phyloP scores from a whole-genome alignment of 2,888 invertebrate species.

The Amphipyra berbera region DNA sequence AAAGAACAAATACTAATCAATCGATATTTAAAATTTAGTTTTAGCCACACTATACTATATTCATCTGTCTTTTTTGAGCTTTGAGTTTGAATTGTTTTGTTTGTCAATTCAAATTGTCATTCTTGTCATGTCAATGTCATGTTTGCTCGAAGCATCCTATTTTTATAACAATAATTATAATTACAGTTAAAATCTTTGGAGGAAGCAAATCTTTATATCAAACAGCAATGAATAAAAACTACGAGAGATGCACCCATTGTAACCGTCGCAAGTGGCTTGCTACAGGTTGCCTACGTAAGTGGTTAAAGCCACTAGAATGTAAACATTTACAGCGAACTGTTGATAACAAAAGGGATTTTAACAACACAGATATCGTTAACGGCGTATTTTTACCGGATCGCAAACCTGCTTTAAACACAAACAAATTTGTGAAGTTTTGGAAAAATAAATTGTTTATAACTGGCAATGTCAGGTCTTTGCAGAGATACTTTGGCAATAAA shows the following conservation, averaged over 20 bases:
- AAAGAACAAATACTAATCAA: too few species aligned
- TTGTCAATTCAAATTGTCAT: too few species aligned
- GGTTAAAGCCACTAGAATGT: slow-evolving; percentile 87
- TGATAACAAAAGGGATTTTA: slow-evolving; percentile 84
- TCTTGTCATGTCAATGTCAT: slow-evolving; percentile 46
- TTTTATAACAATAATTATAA: slow-evolving; percentile 35
- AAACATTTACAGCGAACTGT: slow-evolving; percentile 86
- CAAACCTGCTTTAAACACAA: slow-evolving; percentile 77
- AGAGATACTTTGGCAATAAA: slow-evolving; percentile 84
- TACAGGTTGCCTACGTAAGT: slow-evolving; percentile 85
- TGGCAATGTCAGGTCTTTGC: slow-evolving; percentile 83
- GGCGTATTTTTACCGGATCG: slow-evolving; percentile 82
- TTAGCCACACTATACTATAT: too few species aligned
- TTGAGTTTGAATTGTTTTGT: too few species aligned
- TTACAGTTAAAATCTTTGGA: slow-evolving; percentile 23
- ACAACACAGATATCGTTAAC: slow-evolving; percentile 81
- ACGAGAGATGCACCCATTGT: slow-evolving; percentile 85
- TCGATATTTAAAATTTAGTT: too few species aligned
- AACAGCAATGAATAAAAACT: slow-evolving; percentile 83
- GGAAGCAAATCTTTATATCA: slow-evolving; percentile 41
- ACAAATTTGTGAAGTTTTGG: slow-evolving; percentile 86
- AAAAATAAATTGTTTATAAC: slow-evolving; percentile 85
- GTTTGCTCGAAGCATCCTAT: slow-evolving; percentile 33
- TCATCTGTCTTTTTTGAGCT: too few species aligned
- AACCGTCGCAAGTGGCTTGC: slow-evolving; percentile 86